Conservation (phyloP, 2,113 vertebrate species). For the Aegotheles bennettii region DNA sequence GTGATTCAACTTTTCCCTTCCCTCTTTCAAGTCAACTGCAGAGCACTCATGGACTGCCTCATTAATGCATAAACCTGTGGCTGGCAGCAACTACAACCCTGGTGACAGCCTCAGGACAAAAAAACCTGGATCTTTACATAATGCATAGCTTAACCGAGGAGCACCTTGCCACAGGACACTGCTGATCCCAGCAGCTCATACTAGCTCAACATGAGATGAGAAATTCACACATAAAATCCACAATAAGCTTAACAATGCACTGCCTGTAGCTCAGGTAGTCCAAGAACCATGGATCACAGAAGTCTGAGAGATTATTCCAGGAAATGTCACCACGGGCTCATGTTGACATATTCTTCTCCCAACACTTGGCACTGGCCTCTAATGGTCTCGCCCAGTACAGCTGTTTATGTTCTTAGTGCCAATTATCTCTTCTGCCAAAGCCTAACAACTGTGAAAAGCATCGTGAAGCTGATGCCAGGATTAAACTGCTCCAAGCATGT, state of each 20-base stretch:
- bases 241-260: background rate
- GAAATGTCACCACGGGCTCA: background rate
- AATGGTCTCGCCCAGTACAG: background rate
- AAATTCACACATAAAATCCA: background rate
- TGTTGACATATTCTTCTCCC: background rate
- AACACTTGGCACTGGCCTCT: background rate
- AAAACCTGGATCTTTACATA: background rate
- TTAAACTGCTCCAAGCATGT: background rate
- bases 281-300: background rate
- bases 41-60: background rate
- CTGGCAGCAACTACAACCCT: background rate
- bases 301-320: background rate
- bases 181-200: background rate
- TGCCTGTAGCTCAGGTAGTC: background rate
- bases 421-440: slow-evolving; percentile 8
- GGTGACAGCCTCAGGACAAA: background rate
- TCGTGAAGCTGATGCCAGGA: background rate
- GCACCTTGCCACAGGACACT: background rate
- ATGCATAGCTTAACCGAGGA: background rate
- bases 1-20: background rate
- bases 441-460: slow-evolving; percentile 4
- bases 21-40: background rate
- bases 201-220: background rate
- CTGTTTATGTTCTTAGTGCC: background rate
- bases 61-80: background rate